Conservation (phyloP, 2,888 invertebrate species). For the Siphonodentalium dalli region DNA sequence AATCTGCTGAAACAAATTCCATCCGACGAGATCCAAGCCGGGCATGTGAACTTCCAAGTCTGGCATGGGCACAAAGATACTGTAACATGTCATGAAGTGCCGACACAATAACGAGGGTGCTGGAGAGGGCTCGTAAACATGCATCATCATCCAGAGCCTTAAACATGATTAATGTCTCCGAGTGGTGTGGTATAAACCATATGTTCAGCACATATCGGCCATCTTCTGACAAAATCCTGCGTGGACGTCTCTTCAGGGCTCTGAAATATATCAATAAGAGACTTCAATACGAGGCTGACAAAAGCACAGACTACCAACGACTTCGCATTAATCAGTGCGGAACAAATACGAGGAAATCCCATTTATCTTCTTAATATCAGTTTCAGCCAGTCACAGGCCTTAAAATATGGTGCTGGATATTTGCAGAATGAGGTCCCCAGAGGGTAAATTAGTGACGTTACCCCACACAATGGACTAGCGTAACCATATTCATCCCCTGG, state of each 20-base stretch:
- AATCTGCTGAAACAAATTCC: conserved; percentile 60
- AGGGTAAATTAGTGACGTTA: no score
- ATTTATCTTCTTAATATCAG: no score
- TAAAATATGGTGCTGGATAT: no score
- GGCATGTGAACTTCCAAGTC: conserved; percentile 56
- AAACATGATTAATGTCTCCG: conserved; percentile 59
- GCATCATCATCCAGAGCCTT: conserved; percentile 51
- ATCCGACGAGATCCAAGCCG: conserved; percentile 50
- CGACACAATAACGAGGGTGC: conserved; percentile 51
- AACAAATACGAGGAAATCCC: no score
- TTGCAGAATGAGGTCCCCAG: no score
- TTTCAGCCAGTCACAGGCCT: no score
- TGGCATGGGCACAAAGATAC: conserved; percentile 61
- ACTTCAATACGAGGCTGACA: no score
- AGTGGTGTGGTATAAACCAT: conserved; percentile 64
- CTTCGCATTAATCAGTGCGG: no score
- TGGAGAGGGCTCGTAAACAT: conserved; percentile 46
- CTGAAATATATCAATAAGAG: conserved; percentile 29
- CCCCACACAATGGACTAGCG: no score
- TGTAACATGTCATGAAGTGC: conserved; percentile 62
- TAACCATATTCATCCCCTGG: no score
- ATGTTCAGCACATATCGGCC: conserved; percentile 61
- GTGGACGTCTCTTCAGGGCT: conserved; percentile 51
- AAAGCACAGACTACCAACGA: no score
- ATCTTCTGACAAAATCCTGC: conserved; percentile 54